phyloP scores from a whole-genome alignment of 2,113 vertebrate genomes.

The Rhombomys opimus region DNA sequence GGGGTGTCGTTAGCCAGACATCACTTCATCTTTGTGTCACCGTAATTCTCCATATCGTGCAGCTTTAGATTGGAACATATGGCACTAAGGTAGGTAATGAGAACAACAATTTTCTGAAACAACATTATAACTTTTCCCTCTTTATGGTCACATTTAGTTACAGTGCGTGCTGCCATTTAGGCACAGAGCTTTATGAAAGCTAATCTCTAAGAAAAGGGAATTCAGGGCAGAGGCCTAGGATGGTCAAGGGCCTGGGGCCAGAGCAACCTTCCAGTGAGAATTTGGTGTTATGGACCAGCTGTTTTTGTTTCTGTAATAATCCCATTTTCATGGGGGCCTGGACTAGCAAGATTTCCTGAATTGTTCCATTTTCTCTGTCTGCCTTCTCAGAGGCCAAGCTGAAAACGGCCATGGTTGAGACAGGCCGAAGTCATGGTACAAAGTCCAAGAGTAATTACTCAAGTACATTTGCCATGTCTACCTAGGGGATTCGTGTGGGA shows the following conservation, averaged over 20 bases:
- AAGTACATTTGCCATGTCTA: not conserved
- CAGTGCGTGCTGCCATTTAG: conserved; percentile 67
- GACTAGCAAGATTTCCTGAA: not conserved
- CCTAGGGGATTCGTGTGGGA: not conserved
- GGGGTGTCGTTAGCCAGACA: conserved; percentile 83
- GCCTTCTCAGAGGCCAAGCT: not conserved
- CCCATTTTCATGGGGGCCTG: not conserved
- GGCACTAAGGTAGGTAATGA: conserved; percentile 82
- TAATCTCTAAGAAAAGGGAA: conserved; percentile 42
- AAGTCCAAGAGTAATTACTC: not conserved
- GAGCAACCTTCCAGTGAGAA: not conserved
- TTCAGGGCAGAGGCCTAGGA: not conserved
- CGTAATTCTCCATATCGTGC: conserved; percentile 76
- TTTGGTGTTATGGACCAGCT: not conserved
- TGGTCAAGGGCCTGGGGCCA: not conserved
- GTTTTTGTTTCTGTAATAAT: not conserved
- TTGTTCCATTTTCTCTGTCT: not conserved
- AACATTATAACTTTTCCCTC: conserved; percentile 75
- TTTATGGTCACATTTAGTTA: conserved; percentile 81
- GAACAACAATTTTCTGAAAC: conserved; percentile 78
- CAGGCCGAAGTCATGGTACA: not conserved
- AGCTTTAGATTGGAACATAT: conserved; percentile 86
- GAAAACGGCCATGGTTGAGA: not conserved
- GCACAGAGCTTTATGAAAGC: conserved; percentile 53
- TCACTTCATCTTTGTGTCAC: conserved; percentile 85